Percentiles rank a stretch among this genome's conserved stretches.
phyloP scores from a whole-genome alignment of 92 coral and sea anemone species.

The Bergia sp. region DNA sequence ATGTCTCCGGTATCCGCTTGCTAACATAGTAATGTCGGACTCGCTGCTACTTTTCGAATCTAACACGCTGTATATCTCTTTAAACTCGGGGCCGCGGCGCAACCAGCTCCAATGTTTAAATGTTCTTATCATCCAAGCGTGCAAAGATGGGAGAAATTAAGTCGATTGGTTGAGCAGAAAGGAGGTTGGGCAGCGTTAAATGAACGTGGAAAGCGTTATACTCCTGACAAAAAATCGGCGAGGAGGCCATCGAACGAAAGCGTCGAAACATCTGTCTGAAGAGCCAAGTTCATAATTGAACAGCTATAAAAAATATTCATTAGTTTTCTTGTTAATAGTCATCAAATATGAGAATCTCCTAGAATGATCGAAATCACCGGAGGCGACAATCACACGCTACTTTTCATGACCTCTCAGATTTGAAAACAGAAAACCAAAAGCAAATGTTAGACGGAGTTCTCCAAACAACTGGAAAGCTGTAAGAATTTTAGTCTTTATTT shows the following conservation, averaged over 20 bases:
- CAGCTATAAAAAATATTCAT: slow-evolving; percentile 60
- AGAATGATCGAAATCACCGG: slow-evolving; percentile 8
- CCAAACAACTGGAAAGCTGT: neutral
- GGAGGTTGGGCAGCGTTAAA: neutral
- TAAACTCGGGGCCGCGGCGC: slow-evolving; percentile 15
- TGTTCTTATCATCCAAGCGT: slow-evolving; percentile 26
- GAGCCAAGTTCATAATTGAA: slow-evolving; percentile 54
- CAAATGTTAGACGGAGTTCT: neutral
- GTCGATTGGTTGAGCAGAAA: neutral
- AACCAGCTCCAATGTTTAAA: slow-evolving; percentile 22
- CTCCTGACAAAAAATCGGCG: neutral
- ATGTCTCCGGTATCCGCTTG: slow-evolving; percentile 34
- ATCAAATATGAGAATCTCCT: slow-evolving; percentile 48
- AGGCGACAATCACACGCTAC: neutral
- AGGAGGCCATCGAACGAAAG: neutral
- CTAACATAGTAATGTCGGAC: slow-evolving; percentile 12
- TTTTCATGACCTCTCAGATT: neutral
- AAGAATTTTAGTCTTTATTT: neutral
- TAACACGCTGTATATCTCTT: slow-evolving; percentile 19
- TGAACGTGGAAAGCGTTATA: neutral
- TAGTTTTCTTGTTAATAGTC: slow-evolving; percentile 62
- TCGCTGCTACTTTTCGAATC: slow-evolving; percentile 27
- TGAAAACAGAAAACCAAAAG: neutral
- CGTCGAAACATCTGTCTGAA: slow-evolving; percentile 28
- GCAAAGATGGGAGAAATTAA: neutral